Evolutionary conservation across 2,113 vertebrate species (phyloP).

Genomic region (Nothoprocta pentlandii): DNA sequence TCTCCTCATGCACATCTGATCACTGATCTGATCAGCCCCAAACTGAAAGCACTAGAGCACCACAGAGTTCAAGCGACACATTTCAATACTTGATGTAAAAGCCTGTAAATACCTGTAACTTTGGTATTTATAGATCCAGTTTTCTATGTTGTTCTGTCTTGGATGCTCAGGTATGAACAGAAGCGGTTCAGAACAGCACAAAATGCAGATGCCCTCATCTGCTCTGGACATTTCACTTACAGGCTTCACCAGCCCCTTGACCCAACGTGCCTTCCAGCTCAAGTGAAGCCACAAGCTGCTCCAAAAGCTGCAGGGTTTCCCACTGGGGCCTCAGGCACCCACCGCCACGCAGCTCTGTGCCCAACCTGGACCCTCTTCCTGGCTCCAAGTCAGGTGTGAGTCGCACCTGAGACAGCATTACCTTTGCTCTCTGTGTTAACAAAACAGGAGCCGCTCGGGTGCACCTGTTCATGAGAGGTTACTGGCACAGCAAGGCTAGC

Average conservation of each 20-base stretch:
- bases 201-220: rapidly evolving
- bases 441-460: conserved; percentile 75
- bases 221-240: rapidly evolving
- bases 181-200: not conserved
- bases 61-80: not conserved
- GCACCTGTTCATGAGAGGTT: conserved; percentile 79
- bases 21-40: not conserved
- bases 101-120: not conserved
- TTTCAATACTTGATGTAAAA: not conserved
- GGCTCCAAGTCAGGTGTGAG: conserved; percentile 81
- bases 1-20: not conserved
- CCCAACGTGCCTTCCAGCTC: rapidly evolving
- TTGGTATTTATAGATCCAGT: not conserved
- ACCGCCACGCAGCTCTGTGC: not conserved
- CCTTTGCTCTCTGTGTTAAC: conserved; percentile 81
- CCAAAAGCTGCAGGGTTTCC: not conserved
- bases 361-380: conserved; percentile 38
- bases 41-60: not conserved
- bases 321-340: not conserved
- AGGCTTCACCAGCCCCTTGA: rapidly evolving
- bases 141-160: not conserved
- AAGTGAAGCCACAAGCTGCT: not conserved
- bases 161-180: not conserved
- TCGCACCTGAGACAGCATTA: conserved; percentile 82
- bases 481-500: conserved; percentile 69